Evolutionary conservation across 1,140 invertebrate genomes (phyloP), one percentile per base, ranked within the genome.

Genomic region (Cherax quadricarinatus): DNA sequence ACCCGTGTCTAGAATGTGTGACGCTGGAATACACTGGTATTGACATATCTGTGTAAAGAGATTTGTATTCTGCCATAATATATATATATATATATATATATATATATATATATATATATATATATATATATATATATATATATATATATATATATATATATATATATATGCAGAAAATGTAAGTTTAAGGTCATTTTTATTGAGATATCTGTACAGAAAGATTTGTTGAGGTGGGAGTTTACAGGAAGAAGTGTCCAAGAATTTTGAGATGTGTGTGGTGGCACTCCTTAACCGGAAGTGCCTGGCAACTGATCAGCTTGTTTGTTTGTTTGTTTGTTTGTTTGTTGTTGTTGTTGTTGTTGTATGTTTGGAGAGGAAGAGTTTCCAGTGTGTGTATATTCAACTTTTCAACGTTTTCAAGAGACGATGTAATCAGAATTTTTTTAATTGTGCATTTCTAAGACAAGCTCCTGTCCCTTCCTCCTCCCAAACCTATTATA

Each of bases 291-390:
- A 18, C 62, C 21, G 18, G 14, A 66, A 2, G 80, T 70, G 60
- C 81, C 88, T 90, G 86, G 86, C 86, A 88, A 90, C 30, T 66
- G 79, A 41, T 82, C 57, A 80, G 57, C 75, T 81, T 88, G 78
- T 82, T 73, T 84, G 80, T 89, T 89, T 57, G 62, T 81, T 89
- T 66, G 79, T 89, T 66, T 49, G 66, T 88, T 66, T 73, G 86
- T 66, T 87, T 87, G 78, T 88, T n/a, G 30, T 41, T 88, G 75
- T 88, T 88, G 86, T 88, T 88, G 86, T 88, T 88, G 86, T 88
- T 88, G 86, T 88, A 21, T 78, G 73, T 90, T 60, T 89, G 81
- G 80, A 84, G 88, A 81, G 82, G 83, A 90, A 60, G 66, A 57
- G 62, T 84, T 83, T 84, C 88, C 88, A 51, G 62, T 81, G 75